Conservation (phyloP, 1,140 invertebrate genomes). For the Eurosta solidaginis region DNA sequence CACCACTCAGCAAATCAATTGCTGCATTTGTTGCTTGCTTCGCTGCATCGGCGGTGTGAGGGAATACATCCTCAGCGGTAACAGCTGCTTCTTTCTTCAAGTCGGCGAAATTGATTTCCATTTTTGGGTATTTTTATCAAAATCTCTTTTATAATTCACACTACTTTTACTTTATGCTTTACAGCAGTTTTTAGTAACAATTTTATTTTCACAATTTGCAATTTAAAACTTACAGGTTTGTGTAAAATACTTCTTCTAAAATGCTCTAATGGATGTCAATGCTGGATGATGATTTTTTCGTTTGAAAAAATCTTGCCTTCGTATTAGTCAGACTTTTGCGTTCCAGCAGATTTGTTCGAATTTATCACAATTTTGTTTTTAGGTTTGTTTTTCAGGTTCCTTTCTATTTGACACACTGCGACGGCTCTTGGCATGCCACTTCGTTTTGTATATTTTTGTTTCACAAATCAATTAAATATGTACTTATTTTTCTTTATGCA, state of each 20-base stretch:
- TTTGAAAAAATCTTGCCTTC: neutral
- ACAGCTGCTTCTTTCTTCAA: constrained; percentile 53
- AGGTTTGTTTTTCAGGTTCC: neutral
- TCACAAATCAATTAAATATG: neutral
- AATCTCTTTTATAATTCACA: neutral
- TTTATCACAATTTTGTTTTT: constrained; percentile 23
- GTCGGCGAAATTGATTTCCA: constrained; percentile 54
- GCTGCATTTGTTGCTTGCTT: constrained; percentile 30
- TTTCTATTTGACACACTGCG: constrained; percentile 3
- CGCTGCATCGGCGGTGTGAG: constrained; percentile 33
- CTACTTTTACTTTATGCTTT: neutral
- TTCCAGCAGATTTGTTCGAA: neutral
- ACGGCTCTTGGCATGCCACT: neutral
- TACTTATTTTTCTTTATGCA: neutral
- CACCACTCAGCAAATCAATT: constrained; percentile 40
- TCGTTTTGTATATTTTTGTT: neutral
- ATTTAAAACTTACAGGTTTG: too few relatives aligned
- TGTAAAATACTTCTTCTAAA: too few relatives aligned
- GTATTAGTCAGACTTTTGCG: constrained; percentile 17
- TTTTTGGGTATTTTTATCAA: constrained; percentile 31
- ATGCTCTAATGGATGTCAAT: too few relatives aligned
- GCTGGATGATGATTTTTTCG: neutral
- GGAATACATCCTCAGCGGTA: constrained; percentile 50
- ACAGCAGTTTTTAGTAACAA: neutral
- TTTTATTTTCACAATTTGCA: neutral